Conservation (phyloP, 2,797 vertebrate species). For the Ceryle rudis region DNA sequence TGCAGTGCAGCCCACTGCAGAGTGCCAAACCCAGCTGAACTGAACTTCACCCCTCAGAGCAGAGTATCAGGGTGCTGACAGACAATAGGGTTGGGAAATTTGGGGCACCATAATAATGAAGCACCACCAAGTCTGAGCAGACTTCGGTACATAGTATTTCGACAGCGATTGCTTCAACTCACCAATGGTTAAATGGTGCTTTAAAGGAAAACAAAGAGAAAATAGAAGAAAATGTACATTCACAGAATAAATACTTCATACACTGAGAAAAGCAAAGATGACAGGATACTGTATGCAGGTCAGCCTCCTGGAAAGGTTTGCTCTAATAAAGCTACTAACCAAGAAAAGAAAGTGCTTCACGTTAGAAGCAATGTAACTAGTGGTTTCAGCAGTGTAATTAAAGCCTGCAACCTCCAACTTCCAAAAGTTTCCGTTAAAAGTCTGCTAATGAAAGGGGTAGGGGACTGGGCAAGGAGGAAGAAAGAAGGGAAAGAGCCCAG, state of each 20-base stretch:
- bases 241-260: background rate
- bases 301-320: background rate
- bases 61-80: background rate
- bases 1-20: background rate
- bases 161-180: background rate
- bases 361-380: background rate
- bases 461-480: background rate
- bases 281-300: background rate
- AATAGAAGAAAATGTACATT: background rate
- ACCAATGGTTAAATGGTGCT: fast-evolving
- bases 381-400: background rate
- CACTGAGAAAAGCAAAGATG: background rate
- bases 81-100: background rate
- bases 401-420: background rate
- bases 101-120: background rate
- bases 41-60: background rate
- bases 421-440: background rate
- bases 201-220: background rate
- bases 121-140: background rate
- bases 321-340: background rate
- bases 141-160: background rate
- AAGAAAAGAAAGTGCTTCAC: background rate
- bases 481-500: background rate
- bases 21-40: background rate
- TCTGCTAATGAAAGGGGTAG: background rate